Base-by-base conservation (phyloP, 1,140 invertebrate genomes). In the Drosophila jambulina region DNA sequence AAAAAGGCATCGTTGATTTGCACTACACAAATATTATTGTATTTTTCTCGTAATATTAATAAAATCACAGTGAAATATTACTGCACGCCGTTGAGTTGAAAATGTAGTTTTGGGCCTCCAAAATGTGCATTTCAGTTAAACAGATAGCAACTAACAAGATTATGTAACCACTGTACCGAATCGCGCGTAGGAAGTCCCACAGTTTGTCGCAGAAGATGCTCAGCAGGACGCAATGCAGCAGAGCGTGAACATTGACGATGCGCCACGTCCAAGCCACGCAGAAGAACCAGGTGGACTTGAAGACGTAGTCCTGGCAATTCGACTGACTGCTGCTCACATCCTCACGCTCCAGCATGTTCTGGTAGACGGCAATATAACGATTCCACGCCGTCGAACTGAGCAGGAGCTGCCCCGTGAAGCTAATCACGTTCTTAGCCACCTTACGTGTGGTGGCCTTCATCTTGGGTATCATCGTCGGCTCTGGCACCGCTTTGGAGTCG, bases 191-290 rank as follows among this genome's bases (percentile, higher is more conserved):
- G 71, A 96, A 96, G 42, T 95, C 94, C 95, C 96, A 96, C 3
- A 96, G 92, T 80, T 96, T 96, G 94, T 97, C 96, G 84, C 96
- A 95, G 92, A 97, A 97, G 67, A 98, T 95, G 27, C 96, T 95
- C 29, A 97, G 91, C 8, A 97, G 94, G 15, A 97, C 87, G 63
- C 96, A 94, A 92, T 98, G 96, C 19, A 97, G 92, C 62, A 97
- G 93, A 32, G 96, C 96, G 85, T 97, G 97, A 0, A 96, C 96
- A 90, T 97, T 97, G 2, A 96, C 94, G 0, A 97, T 92, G 65
- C 96, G 94, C 97, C 97, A 98, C 45, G 96, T 86, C 87, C 95
- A 96, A 1, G 96, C 94, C 0, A 97, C 94, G 8, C 95, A 93
- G 93, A 96, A 97, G 78, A 97, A 97, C 29, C 95, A 94, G 0